Conservation (phyloP, 1,140 invertebrate genomes). For the Drosophila tristis region DNA sequence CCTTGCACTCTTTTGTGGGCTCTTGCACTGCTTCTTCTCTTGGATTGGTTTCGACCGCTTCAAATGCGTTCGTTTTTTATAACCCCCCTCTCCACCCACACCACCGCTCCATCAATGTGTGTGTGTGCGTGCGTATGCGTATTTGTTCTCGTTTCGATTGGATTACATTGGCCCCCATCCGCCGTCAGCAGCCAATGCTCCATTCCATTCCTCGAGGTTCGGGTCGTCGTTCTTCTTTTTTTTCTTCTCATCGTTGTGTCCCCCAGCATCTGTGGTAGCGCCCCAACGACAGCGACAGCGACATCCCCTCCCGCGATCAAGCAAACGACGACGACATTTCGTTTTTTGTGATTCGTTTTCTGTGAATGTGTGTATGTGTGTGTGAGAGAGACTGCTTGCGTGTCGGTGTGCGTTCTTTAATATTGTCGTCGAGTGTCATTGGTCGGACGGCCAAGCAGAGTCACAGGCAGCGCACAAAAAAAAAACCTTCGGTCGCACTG, state of each 20-base stretch:
- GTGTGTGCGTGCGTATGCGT: slow-evolving; percentile 41
- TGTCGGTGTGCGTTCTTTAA: slow-evolving; percentile 64
- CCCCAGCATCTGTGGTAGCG: slow-evolving; percentile 59
- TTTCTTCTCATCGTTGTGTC: slow-evolving; percentile 37
- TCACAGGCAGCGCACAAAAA: no score
- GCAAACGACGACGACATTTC: slow-evolving; percentile 62
- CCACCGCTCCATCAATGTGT: slow-evolving; percentile 3
- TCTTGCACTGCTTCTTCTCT: slow-evolving; percentile 69
- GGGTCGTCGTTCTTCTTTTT: slow-evolving; percentile 33
- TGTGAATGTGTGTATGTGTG: slow-evolving; percentile 16
- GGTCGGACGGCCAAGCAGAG: slow-evolving; percentile 66
- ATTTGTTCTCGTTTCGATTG: slow-evolving; percentile 70
- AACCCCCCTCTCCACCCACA: slow-evolving; percentile 15
- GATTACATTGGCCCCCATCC: slow-evolving; percentile 64
- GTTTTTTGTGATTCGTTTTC: slow-evolving; percentile 73
- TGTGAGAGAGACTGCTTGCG: slow-evolving; percentile 8
- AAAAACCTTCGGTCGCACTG: slow-evolving; percentile 35
- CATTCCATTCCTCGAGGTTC: slow-evolving; percentile 25
- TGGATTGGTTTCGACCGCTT: slow-evolving; percentile 75
- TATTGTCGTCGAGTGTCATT: slow-evolving; percentile 84
- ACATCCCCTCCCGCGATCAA: no score
- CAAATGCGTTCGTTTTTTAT: slow-evolving; percentile 75
- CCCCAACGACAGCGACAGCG: slow-evolving; percentile 17
- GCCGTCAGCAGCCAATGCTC: neutral
- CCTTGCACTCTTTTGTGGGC: slow-evolving; percentile 41